A percentile compares a stretch with the other conserved stretches of the same genome.
Conservation (phyloP, 2,797 vertebrate genomes). For the Mus minutoides region DNA sequence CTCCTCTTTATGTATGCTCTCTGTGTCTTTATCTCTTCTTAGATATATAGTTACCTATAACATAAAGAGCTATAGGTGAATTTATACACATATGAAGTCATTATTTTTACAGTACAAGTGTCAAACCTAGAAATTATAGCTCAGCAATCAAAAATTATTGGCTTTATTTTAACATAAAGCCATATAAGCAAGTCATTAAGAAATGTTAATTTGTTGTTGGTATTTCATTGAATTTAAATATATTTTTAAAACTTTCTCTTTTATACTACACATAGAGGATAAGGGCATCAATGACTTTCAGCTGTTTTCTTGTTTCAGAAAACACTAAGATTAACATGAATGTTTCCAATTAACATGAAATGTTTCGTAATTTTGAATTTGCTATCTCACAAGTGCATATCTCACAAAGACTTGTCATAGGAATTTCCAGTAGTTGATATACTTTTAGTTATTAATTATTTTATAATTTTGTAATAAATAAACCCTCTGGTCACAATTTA, state of each 20-base stretch:
- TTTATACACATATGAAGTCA: neutral
- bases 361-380: neutral
- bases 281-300: neutral
- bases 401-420: neutral
- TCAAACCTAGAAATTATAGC: neutral
- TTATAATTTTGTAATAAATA: neutral
- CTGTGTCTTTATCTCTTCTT: neutral
- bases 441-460: neutral
- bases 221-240: neutral
- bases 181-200: neutral
- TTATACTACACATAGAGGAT: neutral
- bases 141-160: neutral
- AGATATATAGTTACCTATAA: neutral
- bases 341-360: neutral
- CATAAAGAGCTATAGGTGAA: neutral
- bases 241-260: neutral
- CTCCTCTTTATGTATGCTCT: neutral
- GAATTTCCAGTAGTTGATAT: neutral
- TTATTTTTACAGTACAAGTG: slow-evolving; percentile 8
- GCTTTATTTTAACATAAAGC: neutral
- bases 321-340: neutral
- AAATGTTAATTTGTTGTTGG: neutral
- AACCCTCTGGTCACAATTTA: neutral
- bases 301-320: neutral
- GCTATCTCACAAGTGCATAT: neutral